These are phyloP conservation scores for Crax fasciolata DNA, from an alignment of 2,797 vertebrate species.

Conservation along the genomic window DNA sequence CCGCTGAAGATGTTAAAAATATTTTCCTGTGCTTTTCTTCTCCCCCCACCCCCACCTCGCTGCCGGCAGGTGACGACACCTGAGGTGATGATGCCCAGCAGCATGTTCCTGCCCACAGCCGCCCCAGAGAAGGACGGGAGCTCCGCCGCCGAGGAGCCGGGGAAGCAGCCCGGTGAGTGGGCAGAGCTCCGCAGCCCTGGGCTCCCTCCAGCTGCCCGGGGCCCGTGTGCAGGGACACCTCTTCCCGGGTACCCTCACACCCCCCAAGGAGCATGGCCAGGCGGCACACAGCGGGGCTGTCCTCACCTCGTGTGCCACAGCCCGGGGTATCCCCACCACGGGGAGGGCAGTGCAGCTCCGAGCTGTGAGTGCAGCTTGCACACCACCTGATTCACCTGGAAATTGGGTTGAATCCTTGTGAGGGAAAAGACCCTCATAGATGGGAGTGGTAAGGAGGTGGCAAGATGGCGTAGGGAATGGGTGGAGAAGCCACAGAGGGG, in stretches of 20 bases:
- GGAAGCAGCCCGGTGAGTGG: constrained; percentile 91
- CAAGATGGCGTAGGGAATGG: not conserved
- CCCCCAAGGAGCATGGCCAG: not conserved
- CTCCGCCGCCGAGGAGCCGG: constrained; percentile 86
- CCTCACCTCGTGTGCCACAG: not conserved
- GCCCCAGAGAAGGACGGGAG: constrained; percentile 90
- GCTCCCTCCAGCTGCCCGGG: not conserved
- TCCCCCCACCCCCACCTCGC: not conserved
- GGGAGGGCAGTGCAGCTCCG: not conserved
- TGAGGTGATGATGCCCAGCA: constrained; percentile 95
- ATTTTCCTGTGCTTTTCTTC: constrained; percentile 61
- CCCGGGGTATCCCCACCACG: accelerated
- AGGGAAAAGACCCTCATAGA: not conserved
- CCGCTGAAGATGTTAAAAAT: constrained; percentile 62
- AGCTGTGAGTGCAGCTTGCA: not conserved
- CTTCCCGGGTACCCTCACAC: accelerated
- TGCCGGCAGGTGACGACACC: constrained; percentile 92
- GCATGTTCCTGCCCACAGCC: constrained; percentile 94
- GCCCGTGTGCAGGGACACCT: not conserved
- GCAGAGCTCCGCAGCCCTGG: not conserved
- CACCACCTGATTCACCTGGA: accelerated
- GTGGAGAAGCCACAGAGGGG: not conserved
- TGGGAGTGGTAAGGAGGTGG: not conserved
- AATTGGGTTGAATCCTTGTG: not conserved
- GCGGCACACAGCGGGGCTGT: accelerated